phyloP scores from a whole-genome alignment of 92 coral and sea anemone genomes.

The Zoanthus solanderi region DNA sequence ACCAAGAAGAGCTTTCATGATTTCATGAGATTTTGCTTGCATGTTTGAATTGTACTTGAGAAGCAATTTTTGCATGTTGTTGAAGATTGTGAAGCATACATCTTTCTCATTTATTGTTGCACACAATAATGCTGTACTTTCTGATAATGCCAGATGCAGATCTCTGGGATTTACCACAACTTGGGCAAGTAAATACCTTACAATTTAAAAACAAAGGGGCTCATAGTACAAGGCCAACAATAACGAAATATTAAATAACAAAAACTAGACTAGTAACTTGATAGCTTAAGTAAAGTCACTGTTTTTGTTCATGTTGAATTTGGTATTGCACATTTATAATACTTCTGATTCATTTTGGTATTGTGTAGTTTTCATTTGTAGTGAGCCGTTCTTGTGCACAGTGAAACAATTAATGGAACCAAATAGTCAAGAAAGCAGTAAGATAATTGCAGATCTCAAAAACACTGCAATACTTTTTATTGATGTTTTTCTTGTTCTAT shows the following conservation, averaged over 20 bases:
- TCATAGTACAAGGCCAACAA: slow-evolving; percentile 21
- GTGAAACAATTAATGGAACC: too few relatives aligned
- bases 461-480: too few relatives aligned
- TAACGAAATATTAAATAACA: slow-evolving; percentile 29
- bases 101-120: slow-evolving; percentile 54
- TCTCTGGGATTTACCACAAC: slow-evolving; percentile 20
- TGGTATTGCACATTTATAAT: slow-evolving; percentile 29
- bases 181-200: slow-evolving; percentile 26
- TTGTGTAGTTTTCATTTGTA: too few relatives aligned
- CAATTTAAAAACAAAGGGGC: slow-evolving; percentile 23
- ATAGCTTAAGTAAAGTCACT: slow-evolving; percentile 44
- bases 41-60: slow-evolving; percentile 13
- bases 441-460: too few relatives aligned
- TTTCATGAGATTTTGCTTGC: slow-evolving; percentile 9
- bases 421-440: too few relatives aligned
- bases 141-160: slow-evolving; percentile 31
- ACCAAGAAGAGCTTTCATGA: slow-evolving; percentile 1
- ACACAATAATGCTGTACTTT: slow-evolving; percentile 53
- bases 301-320: slow-evolving; percentile 46
- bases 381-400: too few relatives aligned
- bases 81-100: slow-evolving; percentile 33
- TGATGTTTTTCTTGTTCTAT: too few relatives aligned
- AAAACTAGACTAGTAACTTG: slow-evolving; percentile 16
- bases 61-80: not conserved
- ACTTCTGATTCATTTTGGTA: too few relatives aligned